Percentiles rank a stretch among this genome's conserved stretches.
These are phyloP conservation scores for Anguilla pacifica DNA, from an alignment of 2,797 vertebrate genomes.

Conservation along the genomic window DNA sequence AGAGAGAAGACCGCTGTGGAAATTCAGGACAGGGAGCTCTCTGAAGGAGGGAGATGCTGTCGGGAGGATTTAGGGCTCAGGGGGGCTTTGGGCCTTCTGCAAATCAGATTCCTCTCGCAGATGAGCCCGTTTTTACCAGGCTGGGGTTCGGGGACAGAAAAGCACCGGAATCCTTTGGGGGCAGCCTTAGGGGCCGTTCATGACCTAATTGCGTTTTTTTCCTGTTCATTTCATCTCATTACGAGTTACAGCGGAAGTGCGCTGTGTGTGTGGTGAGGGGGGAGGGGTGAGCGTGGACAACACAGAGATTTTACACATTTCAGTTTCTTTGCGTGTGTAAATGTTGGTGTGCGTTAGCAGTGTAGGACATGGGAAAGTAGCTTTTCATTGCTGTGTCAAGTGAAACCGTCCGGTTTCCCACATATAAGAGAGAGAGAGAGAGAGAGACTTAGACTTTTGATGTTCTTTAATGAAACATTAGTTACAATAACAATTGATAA, in stretches of 20 bases:
- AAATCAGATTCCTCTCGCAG: slow-evolving; percentile 1
- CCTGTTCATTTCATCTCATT: background rate
- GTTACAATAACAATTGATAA: too few relatives aligned
- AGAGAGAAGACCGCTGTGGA: background rate
- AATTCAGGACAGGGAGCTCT: background rate
- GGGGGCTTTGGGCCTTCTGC: background rate
- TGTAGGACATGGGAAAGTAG: background rate
- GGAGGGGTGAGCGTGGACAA: background rate
- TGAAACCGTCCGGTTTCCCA: background rate
- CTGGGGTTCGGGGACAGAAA: background rate
- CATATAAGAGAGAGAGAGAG: background rate
- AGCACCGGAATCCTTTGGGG: background rate
- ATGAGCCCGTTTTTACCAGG: background rate
- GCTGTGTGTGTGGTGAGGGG: background rate
- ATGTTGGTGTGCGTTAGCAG: background rate
- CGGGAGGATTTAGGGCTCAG: background rate
- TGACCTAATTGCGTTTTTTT: background rate
- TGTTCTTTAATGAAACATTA: too few relatives aligned
- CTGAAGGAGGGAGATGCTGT: background rate
- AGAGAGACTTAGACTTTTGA: background rate
- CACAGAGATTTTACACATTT: background rate
- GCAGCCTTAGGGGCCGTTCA: background rate
- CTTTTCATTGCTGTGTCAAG: background rate
- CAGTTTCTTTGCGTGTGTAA: background rate
- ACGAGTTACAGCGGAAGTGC: background rate